Percentiles rank a stretch among this genome's conserved stretches.
Evolutionary conservation across 2,113 vertebrate species (phyloP).

Genomic region (Amblyopsis rosae): DNA sequence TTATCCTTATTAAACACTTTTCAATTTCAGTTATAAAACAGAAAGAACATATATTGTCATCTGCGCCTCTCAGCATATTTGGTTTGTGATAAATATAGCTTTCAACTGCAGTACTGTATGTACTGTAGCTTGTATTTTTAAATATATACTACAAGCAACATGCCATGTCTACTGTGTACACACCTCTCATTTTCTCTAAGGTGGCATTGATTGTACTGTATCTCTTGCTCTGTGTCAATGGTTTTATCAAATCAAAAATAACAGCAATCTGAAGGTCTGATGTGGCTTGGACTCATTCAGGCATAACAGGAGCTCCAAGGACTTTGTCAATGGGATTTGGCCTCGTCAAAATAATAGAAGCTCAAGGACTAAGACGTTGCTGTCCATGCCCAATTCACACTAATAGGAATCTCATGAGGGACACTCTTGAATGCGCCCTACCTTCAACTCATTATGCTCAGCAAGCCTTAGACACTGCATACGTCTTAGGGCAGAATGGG

Average conservation of each 20-base stretch:
- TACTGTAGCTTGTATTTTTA: neutral
- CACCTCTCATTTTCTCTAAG: conserved; percentile 21
- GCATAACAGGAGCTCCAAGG: conserved; percentile 28
- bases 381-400: conserved; percentile 33
- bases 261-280: conserved; percentile 38
- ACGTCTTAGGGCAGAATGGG: conserved; percentile 31
- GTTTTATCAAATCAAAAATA: conserved; percentile 38
- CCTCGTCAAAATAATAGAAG: conserved; percentile 47
- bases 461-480: conserved; percentile 47
- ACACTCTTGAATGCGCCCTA: conserved; percentile 25
- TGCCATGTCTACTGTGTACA: neutral
- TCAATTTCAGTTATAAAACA: too few relatives aligned
- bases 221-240: conserved; percentile 6
- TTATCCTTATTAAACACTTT: too few relatives aligned
- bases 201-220: conserved; percentile 24
- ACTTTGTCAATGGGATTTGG: conserved; percentile 39
- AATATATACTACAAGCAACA: conserved; percentile 4
- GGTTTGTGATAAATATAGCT: conserved; percentile 6
- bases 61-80: neutral
- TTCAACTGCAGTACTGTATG: neutral
- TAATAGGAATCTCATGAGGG: conserved; percentile 51
- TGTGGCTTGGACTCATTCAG: conserved; percentile 35
- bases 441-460: conserved; percentile 38
- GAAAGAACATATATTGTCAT: too few relatives aligned
- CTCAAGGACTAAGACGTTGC: conserved; percentile 43